These are phyloP conservation scores for Hydrozoanthus gracilis DNA, from an alignment of 92 coral and sea anemone genomes.

Conservation along the genomic window DNA sequence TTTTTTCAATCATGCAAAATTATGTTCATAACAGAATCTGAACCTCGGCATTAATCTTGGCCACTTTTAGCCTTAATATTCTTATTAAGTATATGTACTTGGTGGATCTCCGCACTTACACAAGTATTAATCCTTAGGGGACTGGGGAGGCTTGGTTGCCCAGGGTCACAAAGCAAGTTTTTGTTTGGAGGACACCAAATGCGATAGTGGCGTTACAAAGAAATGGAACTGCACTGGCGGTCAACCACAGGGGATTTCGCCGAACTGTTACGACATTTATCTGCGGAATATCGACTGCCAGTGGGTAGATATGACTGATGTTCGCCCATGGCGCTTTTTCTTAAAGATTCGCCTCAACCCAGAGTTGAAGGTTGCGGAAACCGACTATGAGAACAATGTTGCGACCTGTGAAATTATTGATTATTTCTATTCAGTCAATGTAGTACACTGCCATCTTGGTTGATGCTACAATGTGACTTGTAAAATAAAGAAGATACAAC, in stretches of 20 bases:
- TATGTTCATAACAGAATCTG: too few species aligned
- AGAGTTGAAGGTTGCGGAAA: conserved; percentile 82
- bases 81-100: neutral
- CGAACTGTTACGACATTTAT: conserved; percentile 92
- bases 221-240: conserved; percentile 76
- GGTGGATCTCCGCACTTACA: neutral
- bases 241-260: conserved; percentile 92
- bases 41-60: neutral
- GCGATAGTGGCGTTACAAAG: conserved; percentile 80
- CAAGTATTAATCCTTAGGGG: neutral
- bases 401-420: conserved; percentile 80
- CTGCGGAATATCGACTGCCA: conserved; percentile 89
- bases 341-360: conserved; percentile 83
- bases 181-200: conserved; percentile 93
- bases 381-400: conserved; percentile 88
- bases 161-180: conserved; percentile 97
- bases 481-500: too few species aligned
- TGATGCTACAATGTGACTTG: neutral
- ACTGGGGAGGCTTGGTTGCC: conserved; percentile 54
- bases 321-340: conserved; percentile 58
- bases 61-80: neutral
- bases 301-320: conserved; percentile 88
- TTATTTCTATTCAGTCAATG: conserved; percentile 45
- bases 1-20: too few species aligned
- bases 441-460: conserved; percentile 73